Percentiles rank a stretch among this genome's conserved stretches.
phyloP scores from a whole-genome alignment of 2,888 invertebrate genomes.

The Idaea dimidiata region DNA sequence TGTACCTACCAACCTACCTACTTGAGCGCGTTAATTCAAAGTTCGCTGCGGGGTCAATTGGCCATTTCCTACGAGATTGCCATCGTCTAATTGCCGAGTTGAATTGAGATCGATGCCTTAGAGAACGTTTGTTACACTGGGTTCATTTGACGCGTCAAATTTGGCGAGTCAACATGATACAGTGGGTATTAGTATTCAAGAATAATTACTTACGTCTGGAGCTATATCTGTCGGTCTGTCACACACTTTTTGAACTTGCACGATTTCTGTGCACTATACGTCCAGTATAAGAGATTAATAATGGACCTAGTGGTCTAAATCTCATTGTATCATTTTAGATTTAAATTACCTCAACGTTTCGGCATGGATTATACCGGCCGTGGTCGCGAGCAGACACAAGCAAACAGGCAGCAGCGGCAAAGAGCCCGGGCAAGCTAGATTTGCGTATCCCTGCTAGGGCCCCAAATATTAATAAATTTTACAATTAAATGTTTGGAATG shows the following conservation, averaged over 20 bases:
- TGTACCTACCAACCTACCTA: conserved; percentile 27
- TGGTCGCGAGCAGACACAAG: too few species aligned
- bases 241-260: too few species aligned
- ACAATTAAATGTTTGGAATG: not conserved
- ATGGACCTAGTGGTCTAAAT: too few species aligned
- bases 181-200: not conserved
- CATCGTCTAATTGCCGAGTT: conserved; percentile 64
- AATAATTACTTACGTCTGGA: not conserved
- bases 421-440: too few species aligned
- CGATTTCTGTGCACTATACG: too few species aligned
- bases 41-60: conserved; percentile 76
- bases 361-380: too few species aligned
- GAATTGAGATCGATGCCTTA: conserved; percentile 34
- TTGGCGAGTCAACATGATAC: not conserved
- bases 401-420: too few species aligned
- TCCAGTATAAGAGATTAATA: too few species aligned
- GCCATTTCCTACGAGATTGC: conserved; percentile 75
- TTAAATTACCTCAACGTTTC: too few species aligned
- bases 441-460: not conserved
- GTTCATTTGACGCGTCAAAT: not conserved
- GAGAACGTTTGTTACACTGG: not conserved
- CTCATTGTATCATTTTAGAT: too few species aligned
- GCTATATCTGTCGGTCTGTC: not conserved
- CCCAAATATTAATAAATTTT: too few species aligned
- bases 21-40: conserved; percentile 55